Base-by-base conservation (phyloP, 2,888 invertebrate genomes). In the Tinea semifulvella region DNA sequence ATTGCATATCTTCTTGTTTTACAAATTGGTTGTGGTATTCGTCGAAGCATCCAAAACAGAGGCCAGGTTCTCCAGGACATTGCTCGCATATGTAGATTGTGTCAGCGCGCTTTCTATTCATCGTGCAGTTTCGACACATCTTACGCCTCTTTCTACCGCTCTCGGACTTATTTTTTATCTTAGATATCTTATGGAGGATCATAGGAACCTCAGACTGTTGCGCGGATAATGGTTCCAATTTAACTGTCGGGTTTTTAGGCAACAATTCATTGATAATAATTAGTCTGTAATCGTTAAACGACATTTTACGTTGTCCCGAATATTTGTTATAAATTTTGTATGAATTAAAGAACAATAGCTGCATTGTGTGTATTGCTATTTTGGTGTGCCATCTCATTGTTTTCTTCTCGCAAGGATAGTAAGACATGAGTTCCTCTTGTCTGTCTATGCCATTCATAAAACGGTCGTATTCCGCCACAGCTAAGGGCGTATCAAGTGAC, bases 361-460 rank as follows among this genome's bases (percentile, higher is more conserved):
- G 25, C 4, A 42, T 16, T 8, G 27, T 27, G 17, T 42, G 42
- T 13, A 40, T 22, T 11, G n/a, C 20, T 22, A 40, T 3, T 11
- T 40, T 40, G 2, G 22, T 13, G 10, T 10, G 11, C 40, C 40
- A 40, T 31, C 42, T 11, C 42, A 42, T 27, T 35, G 52, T 51
- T 40, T 53, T 56, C 14, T 52, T 50, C 45, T 55, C 43, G 25
- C 46, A 31, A 20, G 54, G 52, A 40, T 55, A 54, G 28, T 54
- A 54, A 6, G 52, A 27, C 19, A 53, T 11, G 47, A 56, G 52
- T 42, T 52, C 50, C 46, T 54, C 53, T 45, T 53, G 52, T 11
- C 52, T 39, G 50, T 53, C 52, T 1, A 50, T 26, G 16, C 50
- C 53, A 1, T 48, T 50, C 50, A 54, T 53, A 43, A 48, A 50